Base-by-base conservation (phyloP, 2,113 vertebrate genomes). In the Hydropotes inermis region DNA sequence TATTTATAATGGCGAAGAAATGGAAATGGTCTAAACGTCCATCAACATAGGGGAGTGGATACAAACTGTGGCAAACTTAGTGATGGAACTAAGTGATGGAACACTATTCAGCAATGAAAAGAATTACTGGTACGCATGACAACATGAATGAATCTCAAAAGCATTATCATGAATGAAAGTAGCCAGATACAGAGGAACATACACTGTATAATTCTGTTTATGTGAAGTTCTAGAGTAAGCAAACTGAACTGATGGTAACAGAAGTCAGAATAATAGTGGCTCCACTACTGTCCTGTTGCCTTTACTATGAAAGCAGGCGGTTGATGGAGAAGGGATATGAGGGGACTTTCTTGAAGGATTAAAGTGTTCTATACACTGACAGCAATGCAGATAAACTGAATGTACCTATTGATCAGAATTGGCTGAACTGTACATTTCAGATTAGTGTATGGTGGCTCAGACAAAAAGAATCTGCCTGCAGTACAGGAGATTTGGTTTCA, bases 31-130 rank as follows among this genome's bases (percentile, higher is more conserved):
- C 36, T 45, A n/a, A 55, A 36, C 7, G 3, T 27, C 57, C 33
- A 33, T 3, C 50, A 47, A n/a, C 52, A 43, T 6, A 84, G n/a
- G 15, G 25, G 76, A 33, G 50, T 9, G 16, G 13, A 30, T 61
- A 83, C 10, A 23, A 55, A 33, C 23, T 30, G 10, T 16, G 25
- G 45, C 67, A 4, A 3, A 3, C 27, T n/a, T 2, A 14, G 50
- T 0, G 5, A 25, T 8, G 47, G 47, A 3, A 3, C 27, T n/a
- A 1, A 14, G 50, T 1, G 5, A 25, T 8, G 27, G 74, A 70
- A 27, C 10, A 27, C 33, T 8, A 10, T 91, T 88, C 52, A 83
- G 60, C 27, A 21, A 33, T 9, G 13, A 58, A 70, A 61, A 52
- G 76, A 39, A 28, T 25, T 8, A 6, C 25, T n/a, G 67, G 23